Conservation (phyloP, 1,140 invertebrate species). For the Epicauta chinensis region DNA sequence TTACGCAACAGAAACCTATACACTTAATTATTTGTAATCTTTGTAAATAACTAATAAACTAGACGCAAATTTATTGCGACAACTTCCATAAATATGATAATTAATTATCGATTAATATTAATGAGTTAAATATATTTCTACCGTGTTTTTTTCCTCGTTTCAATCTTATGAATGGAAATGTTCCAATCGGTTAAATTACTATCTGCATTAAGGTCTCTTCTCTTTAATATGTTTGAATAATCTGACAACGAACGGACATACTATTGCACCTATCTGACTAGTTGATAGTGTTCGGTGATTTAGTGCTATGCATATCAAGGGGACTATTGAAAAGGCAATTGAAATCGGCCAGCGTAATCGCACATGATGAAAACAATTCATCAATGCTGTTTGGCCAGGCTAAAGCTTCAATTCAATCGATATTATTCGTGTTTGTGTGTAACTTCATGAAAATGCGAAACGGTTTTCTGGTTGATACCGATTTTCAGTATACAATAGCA, state of each 20-base stretch:
- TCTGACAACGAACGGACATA: constrained; percentile 34
- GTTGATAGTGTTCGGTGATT: constrained; percentile 40
- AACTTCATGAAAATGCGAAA: constrained; percentile 28
- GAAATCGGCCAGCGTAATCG: constrained; percentile 41
- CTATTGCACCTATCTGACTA: constrained; percentile 33
- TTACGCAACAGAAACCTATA: no score
- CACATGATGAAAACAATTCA: constrained; percentile 44
- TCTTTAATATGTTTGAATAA: constrained; percentile 22
- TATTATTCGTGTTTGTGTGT: constrained; percentile 15
- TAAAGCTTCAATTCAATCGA: constrained; percentile 17
- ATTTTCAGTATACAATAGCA: neutral
- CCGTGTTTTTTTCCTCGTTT: no score
- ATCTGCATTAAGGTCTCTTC: constrained; percentile 6
- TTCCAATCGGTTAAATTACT: neutral
- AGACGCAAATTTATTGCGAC: no score
- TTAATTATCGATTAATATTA: no score
- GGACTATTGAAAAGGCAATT: constrained; percentile 43
- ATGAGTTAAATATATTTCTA: no score
- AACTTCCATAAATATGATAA: no score
- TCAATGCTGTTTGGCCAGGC: constrained; percentile 35
- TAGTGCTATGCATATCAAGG: constrained; percentile 38
- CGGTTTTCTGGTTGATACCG: neutral
- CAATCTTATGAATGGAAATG: no score
- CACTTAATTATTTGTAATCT: no score
- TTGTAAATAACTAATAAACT: no score